Evolutionary conservation across 2,888 invertebrate genomes (phyloP).

Genomic region (Polia nebulosa): DNA sequence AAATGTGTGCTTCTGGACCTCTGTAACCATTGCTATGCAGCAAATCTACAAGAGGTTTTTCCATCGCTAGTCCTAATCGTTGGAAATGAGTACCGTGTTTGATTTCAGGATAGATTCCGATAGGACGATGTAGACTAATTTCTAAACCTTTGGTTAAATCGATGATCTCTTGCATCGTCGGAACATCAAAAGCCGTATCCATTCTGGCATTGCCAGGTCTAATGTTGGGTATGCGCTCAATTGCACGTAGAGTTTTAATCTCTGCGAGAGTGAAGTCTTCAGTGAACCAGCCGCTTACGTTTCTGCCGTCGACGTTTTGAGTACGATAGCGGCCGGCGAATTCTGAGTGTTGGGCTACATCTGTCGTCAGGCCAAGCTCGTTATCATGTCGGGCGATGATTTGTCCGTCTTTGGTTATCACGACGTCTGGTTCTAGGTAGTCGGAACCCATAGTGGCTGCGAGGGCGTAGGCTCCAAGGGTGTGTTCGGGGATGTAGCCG

Average conservation of each 20-base stretch:
- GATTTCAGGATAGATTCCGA: constrained; percentile 87
- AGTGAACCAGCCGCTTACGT: constrained; percentile 83
- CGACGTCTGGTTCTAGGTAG: constrained; percentile 86
- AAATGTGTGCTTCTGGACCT: constrained; percentile 78
- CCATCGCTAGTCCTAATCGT: constrained; percentile 81
- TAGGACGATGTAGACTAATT: constrained; percentile 75
- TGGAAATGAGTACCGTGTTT: constrained; percentile 85
- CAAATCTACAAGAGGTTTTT: constrained; percentile 79
- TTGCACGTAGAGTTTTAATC: constrained; percentile 82
- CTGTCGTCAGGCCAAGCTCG: constrained; percentile 82
- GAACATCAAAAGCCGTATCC: constrained; percentile 79
- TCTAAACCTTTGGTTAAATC: constrained; percentile 83
- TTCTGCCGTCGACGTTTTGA: constrained; percentile 78
- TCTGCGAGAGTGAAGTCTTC: constrained; percentile 87
- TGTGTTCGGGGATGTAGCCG: constrained; percentile 87
- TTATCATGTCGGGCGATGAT: constrained; percentile 86
- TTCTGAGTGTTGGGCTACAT: constrained; percentile 79
- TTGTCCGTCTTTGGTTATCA: constrained; percentile 84
- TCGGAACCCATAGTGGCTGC: constrained; percentile 87
- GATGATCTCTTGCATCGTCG: constrained; percentile 86
- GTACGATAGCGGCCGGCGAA: constrained; percentile 81
- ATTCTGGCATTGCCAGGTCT: constrained; percentile 85
- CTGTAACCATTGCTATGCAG: constrained; percentile 82
- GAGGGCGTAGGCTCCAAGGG: constrained; percentile 85
- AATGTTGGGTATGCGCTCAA: constrained; percentile 82